Conservation (phyloP, 2,888 invertebrate species). For the Gari tellinella region DNA sequence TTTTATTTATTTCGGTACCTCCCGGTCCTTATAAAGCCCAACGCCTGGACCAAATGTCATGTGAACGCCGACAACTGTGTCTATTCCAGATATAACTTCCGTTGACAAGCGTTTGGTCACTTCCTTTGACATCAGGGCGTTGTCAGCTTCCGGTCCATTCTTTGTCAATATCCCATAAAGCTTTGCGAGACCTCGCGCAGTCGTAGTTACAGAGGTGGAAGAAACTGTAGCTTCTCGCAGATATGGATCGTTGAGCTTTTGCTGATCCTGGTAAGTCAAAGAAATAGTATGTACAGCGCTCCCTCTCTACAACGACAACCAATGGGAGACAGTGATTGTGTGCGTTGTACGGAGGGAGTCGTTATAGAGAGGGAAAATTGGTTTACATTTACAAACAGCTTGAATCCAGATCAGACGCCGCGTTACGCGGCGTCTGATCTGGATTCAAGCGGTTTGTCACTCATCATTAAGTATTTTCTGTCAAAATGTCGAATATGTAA, state of each 20-base stretch:
- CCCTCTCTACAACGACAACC: too few relatives aligned
- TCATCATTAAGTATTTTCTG: too few relatives aligned
- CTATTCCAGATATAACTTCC: conserved; percentile 28
- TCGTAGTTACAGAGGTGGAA: conserved; percentile 76
- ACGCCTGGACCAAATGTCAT: conserved; percentile 44
- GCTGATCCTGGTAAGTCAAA: conserved; percentile 33
- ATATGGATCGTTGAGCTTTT: conserved; percentile 72
- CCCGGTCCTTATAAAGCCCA: conserved; percentile 14
- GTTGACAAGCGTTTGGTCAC: conserved; percentile 15
- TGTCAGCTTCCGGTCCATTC: conserved; percentile 64
- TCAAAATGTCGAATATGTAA: too few relatives aligned
- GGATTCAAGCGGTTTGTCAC: too few relatives aligned
- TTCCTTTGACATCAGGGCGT: conserved; percentile 48
- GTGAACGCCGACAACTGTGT: conserved; percentile 25
- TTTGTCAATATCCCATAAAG: conserved; percentile 78
- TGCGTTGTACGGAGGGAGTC: too few relatives aligned
- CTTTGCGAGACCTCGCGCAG: conserved; percentile 79
- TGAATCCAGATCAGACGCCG: too few relatives aligned
- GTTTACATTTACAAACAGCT: too few relatives aligned
- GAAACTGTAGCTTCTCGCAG: conserved; percentile 73
- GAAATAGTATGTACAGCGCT: too few relatives aligned
- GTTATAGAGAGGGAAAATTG: too few relatives aligned
- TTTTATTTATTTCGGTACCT: conserved; percentile 26
- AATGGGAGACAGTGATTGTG: too few relatives aligned
- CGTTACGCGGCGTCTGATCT: too few relatives aligned